Percentiles rank a stretch among this genome's conserved stretches.
phyloP scores from a whole-genome alignment of 2,113 vertebrate genomes.

The mouse (Mus musculus) region DNA sequence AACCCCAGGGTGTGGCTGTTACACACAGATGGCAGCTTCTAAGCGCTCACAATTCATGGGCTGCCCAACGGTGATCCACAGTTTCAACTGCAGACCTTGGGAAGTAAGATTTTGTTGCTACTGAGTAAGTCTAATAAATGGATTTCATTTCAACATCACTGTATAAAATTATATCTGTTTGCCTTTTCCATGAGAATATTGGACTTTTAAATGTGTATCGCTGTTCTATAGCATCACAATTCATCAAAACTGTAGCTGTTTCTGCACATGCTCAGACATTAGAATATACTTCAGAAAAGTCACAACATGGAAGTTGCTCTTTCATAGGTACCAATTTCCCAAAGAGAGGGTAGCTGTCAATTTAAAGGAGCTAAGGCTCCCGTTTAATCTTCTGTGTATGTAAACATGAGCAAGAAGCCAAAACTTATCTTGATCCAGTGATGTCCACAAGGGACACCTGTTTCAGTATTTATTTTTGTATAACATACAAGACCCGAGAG shows the following conservation, averaged over 20 bases:
- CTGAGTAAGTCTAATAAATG: not conserved
- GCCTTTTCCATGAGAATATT: not conserved
- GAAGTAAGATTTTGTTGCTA: not conserved
- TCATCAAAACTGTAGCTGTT: not conserved
- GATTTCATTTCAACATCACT: slow-evolving; percentile 39
- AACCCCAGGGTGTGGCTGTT: not conserved
- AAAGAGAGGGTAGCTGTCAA: not conserved
- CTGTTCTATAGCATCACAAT: not conserved
- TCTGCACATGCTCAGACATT: not conserved
- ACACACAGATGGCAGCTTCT: not conserved
- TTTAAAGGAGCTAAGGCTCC: not conserved
- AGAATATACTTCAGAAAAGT: not conserved
- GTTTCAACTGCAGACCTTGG: not conserved
- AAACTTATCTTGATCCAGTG: not conserved
- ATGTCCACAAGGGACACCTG: not conserved
- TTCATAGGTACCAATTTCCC: not conserved
- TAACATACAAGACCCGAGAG: slow-evolving; percentile 24
- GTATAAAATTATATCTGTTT: not conserved
- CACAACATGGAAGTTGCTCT: not conserved
- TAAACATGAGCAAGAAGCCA: not conserved
- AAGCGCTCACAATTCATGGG: not conserved
- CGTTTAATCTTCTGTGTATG: not conserved
- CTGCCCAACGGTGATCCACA: not conserved
- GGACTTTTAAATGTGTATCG: not conserved
- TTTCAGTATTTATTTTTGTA: slow-evolving; percentile 44